Percentiles rank a stretch among this genome's conserved stretches.
These are phyloP conservation scores for Drosophila pegasa DNA, from an alignment of 2,888 invertebrate genomes.

Conservation along the genomic window DNA sequence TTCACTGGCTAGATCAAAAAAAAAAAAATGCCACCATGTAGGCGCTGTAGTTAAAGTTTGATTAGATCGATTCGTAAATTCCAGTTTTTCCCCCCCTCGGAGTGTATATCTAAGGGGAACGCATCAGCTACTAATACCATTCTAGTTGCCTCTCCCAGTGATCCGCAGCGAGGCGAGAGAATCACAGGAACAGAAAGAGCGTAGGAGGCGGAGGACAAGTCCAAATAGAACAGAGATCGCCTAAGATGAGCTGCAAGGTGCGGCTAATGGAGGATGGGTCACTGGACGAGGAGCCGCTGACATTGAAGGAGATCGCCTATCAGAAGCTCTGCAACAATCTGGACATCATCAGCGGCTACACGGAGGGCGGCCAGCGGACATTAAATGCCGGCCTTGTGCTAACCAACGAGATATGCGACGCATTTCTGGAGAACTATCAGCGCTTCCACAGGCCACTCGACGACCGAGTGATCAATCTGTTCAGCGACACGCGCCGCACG, in stretches of 20 bases:
- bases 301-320: constrained; percentile 84
- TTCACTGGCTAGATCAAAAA: background rate
- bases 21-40: constrained; percentile 3
- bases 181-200: background rate
- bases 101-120: constrained; percentile 7
- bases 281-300: constrained; percentile 84
- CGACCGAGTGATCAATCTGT: constrained; percentile 90
- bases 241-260: constrained; percentile 84
- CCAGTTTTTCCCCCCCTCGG: constrained; percentile 22
- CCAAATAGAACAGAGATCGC: background rate
- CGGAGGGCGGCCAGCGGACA: constrained; percentile 75
- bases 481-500: constrained; percentile 88
- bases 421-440: constrained; percentile 84
- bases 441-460: constrained; percentile 86
- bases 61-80: constrained; percentile 34
- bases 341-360: constrained; percentile 79
- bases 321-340: constrained; percentile 84
- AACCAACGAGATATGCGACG: constrained; percentile 90
- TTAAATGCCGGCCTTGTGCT: constrained; percentile 87
- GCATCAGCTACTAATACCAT: constrained; percentile 6
- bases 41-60: constrained; percentile 26
- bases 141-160: background rate
- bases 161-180: background rate
- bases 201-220: background rate
- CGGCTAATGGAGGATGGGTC: constrained; percentile 84